phyloP scores from a whole-genome alignment of 2,113 vertebrate genomes.

The Calyptommatus sinebrachiatus region DNA sequence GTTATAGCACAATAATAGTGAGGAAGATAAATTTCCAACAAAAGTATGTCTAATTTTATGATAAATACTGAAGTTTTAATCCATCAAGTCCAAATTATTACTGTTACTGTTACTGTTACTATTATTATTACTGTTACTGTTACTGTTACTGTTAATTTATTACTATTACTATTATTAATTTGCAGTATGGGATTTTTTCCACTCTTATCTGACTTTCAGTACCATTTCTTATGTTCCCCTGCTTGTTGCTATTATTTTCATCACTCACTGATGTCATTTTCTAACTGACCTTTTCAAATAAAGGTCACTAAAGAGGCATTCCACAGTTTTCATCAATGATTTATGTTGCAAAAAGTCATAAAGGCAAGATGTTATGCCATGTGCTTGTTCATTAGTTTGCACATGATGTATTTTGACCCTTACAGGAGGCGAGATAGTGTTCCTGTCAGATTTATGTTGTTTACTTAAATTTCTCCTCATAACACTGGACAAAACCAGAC shows the following conservation, averaged over 20 bases:
- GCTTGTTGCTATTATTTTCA: conserved; percentile 50
- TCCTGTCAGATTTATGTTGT: conserved; percentile 35
- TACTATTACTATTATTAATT: background rate
- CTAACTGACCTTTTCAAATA: conserved; percentile 56
- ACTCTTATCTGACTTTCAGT: conserved; percentile 28
- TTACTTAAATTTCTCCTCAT: conserved; percentile 38
- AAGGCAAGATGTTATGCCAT: conserved; percentile 42
- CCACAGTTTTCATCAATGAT: conserved; percentile 41
- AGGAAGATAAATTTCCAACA: too few relatives aligned
- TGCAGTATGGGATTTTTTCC: background rate
- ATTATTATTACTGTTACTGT: too few relatives aligned
- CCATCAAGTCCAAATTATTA: background rate
- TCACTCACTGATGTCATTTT: conserved; percentile 40
- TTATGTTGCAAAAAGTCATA: conserved; percentile 12
- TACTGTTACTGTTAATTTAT: too few relatives aligned
- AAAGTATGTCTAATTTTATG: too few relatives aligned
- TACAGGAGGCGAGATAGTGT: conserved; percentile 9
- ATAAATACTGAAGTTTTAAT: background rate
- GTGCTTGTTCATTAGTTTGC: conserved; percentile 52
- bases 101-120: background rate
- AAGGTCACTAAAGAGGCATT: conserved; percentile 56
- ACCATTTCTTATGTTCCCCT: conserved; percentile 34
- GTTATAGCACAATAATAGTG: background rate
- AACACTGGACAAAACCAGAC: background rate
- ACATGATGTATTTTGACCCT: conserved; percentile 46